Evolutionary conservation across 2,113 vertebrate genomes (phyloP).

Genomic region (Indicator maculatus): DNA sequence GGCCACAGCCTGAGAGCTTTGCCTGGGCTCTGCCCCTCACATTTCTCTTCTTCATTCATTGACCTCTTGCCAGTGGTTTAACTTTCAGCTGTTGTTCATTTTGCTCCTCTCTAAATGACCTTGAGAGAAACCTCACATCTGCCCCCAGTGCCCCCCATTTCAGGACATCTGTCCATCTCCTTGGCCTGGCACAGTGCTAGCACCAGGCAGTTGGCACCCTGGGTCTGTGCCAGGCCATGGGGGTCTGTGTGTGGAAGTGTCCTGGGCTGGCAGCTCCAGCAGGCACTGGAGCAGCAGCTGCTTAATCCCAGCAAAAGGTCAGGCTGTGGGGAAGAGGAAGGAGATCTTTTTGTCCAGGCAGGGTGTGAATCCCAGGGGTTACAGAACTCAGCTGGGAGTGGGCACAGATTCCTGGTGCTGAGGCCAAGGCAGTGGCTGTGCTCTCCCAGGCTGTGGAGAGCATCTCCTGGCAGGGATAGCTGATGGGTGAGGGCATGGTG

Average conservation of each 20-base stretch:
- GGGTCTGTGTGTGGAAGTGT: accelerated
- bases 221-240: accelerated
- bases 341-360: neutral
- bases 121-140: neutral
- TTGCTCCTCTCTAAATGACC: neutral
- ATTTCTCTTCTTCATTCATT: neutral
- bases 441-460: neutral
- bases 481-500: neutral
- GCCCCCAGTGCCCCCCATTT: neutral
- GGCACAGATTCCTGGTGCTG: neutral
- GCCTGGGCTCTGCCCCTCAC: neutral
- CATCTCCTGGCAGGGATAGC: neutral
- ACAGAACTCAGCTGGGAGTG: neutral
- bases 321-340: neutral
- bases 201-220: neutral
- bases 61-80: neutral
- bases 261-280: neutral
- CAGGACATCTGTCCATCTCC: neutral
- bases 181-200: neutral
- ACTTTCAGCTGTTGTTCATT: neutral
- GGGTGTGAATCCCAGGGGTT: neutral
- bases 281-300: neutral
- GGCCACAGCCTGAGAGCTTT: neutral
- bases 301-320: neutral
- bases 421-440: neutral